These are phyloP conservation scores for Drosophila greeni DNA, from an alignment of 2,888 invertebrate genomes.

Conservation along the genomic window DNA sequence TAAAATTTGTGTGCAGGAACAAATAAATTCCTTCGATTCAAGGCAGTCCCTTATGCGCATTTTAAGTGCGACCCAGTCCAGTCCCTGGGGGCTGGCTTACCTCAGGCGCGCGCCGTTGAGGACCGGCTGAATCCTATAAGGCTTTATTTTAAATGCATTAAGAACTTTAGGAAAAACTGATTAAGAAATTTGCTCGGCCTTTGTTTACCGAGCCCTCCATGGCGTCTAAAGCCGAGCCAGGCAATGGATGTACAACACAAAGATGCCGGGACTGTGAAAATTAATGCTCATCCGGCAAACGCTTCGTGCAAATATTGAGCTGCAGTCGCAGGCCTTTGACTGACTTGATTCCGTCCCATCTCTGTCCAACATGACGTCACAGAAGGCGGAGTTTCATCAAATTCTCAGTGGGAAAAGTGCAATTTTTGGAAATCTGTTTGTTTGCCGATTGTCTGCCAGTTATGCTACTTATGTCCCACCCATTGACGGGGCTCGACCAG, in stretches of 20 bases:
- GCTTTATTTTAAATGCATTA: constrained; percentile 61
- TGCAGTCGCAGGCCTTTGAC: constrained; percentile 42
- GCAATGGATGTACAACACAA: constrained; percentile 57
- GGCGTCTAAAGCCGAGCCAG: constrained; percentile 45
- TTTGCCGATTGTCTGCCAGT: constrained; percentile 74
- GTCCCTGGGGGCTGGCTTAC: not conserved
- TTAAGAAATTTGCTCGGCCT: constrained; percentile 48
- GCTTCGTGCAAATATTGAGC: constrained; percentile 68
- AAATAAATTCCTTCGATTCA: constrained; percentile 60
- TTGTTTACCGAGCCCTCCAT: constrained; percentile 65
- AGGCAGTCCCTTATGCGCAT: constrained; percentile 26
- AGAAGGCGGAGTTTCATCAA: constrained; percentile 38
- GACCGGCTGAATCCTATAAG: not conserved
- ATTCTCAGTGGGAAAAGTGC: constrained; percentile 44
- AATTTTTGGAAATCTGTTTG: constrained; percentile 71
- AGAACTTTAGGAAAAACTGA: constrained; percentile 65
- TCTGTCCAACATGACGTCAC: constrained; percentile 23
- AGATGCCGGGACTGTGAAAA: constrained; percentile 54
- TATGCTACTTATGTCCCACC: constrained; percentile 55
- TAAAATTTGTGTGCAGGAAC: constrained; percentile 51
- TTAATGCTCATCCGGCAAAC: constrained; percentile 61
- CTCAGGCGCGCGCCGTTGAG: not conserved
- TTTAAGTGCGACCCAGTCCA: constrained; percentile 11
- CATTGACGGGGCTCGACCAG: constrained; percentile 33
- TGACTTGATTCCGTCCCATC: constrained; percentile 21